phyloP scores from a whole-genome alignment of 2,888 invertebrate genomes.

The Eupeodes latifasciatus region DNA sequence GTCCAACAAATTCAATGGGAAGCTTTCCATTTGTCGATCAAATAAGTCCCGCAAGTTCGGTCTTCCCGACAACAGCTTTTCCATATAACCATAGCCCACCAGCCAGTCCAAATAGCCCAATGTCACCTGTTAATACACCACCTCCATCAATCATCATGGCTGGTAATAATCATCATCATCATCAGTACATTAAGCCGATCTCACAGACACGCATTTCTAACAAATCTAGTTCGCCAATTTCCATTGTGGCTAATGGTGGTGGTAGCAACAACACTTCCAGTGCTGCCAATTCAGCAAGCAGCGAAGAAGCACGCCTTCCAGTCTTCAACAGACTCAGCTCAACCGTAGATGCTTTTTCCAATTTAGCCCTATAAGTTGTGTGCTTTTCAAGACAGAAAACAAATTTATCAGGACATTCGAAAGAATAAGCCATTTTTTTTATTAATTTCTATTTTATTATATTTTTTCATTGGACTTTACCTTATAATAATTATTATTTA shows the following conservation, averaged over 20 bases:
- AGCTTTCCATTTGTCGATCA: constrained; percentile 83
- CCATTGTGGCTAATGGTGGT: constrained; percentile 74
- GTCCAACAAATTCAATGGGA: constrained; percentile 83
- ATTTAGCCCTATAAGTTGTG: constrained; percentile 80
- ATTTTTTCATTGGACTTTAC: constrained; percentile 64
- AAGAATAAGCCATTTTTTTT: constrained; percentile 59
- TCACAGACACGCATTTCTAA: constrained; percentile 79
- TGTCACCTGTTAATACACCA: constrained; percentile 83
- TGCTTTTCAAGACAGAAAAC: not conserved
- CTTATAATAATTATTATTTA: constrained; percentile 52
- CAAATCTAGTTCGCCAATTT: constrained; percentile 80
- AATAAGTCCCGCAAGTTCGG: constrained; percentile 79
- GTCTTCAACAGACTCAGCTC: constrained; percentile 91
- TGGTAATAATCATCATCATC: constrained; percentile 51
- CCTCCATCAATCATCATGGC: constrained; percentile 79
- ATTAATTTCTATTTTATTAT: constrained; percentile 28
- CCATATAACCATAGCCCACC: constrained; percentile 82
- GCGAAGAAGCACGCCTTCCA: constrained; percentile 89
- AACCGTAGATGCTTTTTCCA: constrained; percentile 83
- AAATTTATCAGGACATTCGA: constrained; percentile 28
- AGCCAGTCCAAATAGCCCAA: constrained; percentile 82
- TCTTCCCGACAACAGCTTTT: constrained; percentile 78
- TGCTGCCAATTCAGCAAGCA: constrained; percentile 75
- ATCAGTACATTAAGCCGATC: constrained; percentile 75
- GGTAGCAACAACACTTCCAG: constrained; percentile 75